phyloP scores from a whole-genome alignment of 2,113 vertebrate genomes.

The Spermophilus dauricus region DNA sequence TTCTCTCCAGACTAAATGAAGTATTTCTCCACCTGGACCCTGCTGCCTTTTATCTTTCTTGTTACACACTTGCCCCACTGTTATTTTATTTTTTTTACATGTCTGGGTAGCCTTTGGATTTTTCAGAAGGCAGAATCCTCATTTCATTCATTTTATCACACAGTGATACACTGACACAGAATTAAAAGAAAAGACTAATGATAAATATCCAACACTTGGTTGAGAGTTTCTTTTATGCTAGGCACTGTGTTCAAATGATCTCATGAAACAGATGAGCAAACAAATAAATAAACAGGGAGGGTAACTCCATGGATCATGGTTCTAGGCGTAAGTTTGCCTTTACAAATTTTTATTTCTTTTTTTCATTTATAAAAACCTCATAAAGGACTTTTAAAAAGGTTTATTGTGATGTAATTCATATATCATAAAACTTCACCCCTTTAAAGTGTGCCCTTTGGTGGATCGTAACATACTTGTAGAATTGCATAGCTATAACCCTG shows the following conservation, averaged over 20 bases:
- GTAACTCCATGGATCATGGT: background rate
- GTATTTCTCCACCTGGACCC: background rate
- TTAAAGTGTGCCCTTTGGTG: background rate
- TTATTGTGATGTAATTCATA: background rate
- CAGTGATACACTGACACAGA: background rate
- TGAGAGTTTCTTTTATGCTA: background rate
- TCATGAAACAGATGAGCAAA: background rate
- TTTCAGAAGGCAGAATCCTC: background rate
- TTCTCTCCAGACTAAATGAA: background rate
- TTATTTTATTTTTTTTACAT: background rate
- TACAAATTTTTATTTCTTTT: background rate
- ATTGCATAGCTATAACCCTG: background rate
- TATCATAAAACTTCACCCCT: background rate
- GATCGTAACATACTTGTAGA: background rate
- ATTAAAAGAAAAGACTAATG: background rate
- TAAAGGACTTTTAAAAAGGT: background rate
- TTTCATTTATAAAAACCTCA: background rate
- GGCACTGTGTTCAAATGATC: background rate
- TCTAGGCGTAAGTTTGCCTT: background rate
- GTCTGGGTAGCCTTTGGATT: background rate
- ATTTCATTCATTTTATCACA: background rate
- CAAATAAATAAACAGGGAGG: background rate
- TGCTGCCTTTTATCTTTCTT: background rate
- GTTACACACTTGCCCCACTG: background rate
- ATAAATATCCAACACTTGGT: background rate